phyloP scores from a whole-genome alignment of 2,888 invertebrate genomes.

The Aromia moschata region DNA sequence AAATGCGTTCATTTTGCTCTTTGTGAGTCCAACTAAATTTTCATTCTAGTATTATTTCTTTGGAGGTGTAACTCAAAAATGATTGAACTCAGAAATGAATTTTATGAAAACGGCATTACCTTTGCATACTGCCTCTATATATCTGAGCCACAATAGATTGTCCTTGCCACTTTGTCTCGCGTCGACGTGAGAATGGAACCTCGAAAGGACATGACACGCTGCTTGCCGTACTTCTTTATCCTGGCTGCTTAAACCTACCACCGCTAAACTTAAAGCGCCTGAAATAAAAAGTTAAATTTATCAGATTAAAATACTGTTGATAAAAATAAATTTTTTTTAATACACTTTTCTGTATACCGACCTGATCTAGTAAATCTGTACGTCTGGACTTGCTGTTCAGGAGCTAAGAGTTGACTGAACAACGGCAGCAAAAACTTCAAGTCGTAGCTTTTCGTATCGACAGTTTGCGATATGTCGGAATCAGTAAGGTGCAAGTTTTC shows the following conservation, averaged over 20 bases:
- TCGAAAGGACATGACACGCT: slow-evolving; percentile 77
- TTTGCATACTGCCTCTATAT: slow-evolving; percentile 73
- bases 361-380: slow-evolving; percentile 71
- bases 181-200: slow-evolving; percentile 80
- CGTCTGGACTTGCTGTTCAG: slow-evolving; percentile 78
- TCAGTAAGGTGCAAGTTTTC: slow-evolving; percentile 48
- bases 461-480: slow-evolving; percentile 8
- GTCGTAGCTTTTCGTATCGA: slow-evolving; percentile 71
- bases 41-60: too few species aligned
- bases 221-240: slow-evolving; percentile 74
- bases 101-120: too few species aligned
- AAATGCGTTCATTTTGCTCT: too few species aligned
- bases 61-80: too few species aligned
- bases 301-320: too few species aligned
- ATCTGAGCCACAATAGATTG: slow-evolving; percentile 73
- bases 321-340: too few species aligned
- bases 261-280: slow-evolving; percentile 75
- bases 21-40: too few species aligned
- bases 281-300: slow-evolving; percentile 14
- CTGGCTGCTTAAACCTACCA: slow-evolving; percentile 76
- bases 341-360: slow-evolving; percentile 11
- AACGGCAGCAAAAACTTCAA: slow-evolving; percentile 83
- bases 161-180: slow-evolving; percentile 72
- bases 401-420: slow-evolving; percentile 77
- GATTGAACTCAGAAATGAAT: too few species aligned